A percentile compares a stretch with the other conserved stretches of the same genome.
These are phyloP conservation scores for Listrodromus nycthemerus DNA, from an alignment of 2,888 invertebrate species.

Conservation along the genomic window DNA sequence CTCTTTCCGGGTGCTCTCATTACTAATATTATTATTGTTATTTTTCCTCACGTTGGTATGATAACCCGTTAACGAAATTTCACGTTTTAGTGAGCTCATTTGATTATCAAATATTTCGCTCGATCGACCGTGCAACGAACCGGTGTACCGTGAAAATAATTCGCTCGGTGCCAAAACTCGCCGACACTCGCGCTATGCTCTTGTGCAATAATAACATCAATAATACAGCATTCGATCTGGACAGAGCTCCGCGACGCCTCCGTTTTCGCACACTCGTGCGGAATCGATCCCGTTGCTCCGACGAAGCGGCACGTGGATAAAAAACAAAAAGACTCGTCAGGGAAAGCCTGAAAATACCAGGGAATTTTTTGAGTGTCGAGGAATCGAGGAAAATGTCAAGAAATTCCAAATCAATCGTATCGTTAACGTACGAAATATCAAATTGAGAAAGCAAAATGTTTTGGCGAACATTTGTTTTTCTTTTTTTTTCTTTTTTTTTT, in stretches of 20 bases:
- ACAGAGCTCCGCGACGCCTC: not conserved
- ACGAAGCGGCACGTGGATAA: too few species aligned
- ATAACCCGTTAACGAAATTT: constrained; percentile 53
- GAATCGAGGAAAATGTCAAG: too few species aligned
- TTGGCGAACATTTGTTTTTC: too few species aligned
- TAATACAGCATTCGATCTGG: constrained; percentile 25
- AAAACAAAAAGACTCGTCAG: too few species aligned
- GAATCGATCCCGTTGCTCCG: too few species aligned
- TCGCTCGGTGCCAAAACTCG: constrained; percentile 45
- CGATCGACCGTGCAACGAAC: constrained; percentile 52
- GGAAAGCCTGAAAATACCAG: too few species aligned
- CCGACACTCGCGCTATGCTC: constrained; percentile 25
- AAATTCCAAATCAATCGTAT: too few species aligned
- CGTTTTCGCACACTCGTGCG: not conserved
- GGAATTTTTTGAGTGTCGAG: too few species aligned
- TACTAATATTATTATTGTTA: not conserved
- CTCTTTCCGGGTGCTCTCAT: not conserved
- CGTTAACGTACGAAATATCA: too few species aligned
- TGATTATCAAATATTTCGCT: constrained; percentile 64
- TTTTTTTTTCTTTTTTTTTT: too few species aligned
- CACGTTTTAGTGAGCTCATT: constrained; percentile 60
- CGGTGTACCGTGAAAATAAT: constrained; percentile 64
- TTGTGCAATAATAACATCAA: constrained; percentile 44
- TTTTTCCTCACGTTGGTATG: not conserved
- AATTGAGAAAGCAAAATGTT: too few species aligned